Evolutionary conservation across 1,140 invertebrate genomes (phyloP), one percentile per base, ranked within the genome.

Genomic region (Euwallacea similis): DNA sequence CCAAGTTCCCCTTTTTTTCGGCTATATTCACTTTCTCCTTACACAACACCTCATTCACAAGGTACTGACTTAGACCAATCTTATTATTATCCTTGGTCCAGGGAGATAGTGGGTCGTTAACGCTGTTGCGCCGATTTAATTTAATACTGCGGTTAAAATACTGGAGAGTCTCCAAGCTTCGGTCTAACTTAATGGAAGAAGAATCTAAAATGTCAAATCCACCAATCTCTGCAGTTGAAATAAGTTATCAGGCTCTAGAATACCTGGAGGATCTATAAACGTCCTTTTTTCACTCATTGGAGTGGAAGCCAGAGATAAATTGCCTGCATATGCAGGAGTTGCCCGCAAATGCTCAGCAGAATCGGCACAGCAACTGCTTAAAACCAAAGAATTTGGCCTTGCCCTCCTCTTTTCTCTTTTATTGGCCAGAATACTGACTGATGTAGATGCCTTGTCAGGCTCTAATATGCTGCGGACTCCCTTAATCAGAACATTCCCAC

Each of bases 101-200:
- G 21, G 91, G 92, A 83, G 89, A 91, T 59, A 83, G 85, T 15
- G 92, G 91, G 83, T 94, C 92, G 42, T 88, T 87, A 62, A 94
- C 92, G 0, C 91, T 91, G 66, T 88, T 87, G 11, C 84, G 89
- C 55, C 78, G 21, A 2, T 33, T 33, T 33, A 50, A 50, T 50
- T 50, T 10, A 50, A 50, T 50, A 50, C 46, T 50, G 46, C 46
- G 13, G 9, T 50, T 11, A 13, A 50, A 50, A 50, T 50, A 50
- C 46, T 50, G 46, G 21, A 33, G 21, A 33, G 21, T 33, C 1
- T 50, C 9, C 46, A 50, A 50, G 46, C 13, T 50, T 50, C 6
- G 21, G 21, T 33, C 21, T 33, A 33, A 33, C 4, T 33, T 33
- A 33, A 33, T 33, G 21, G 21, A 33, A 33, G 21, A 33, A 33